Conservation (phyloP, 2,113 vertebrate genomes). For the Myrmophylax atrothorax region DNA sequence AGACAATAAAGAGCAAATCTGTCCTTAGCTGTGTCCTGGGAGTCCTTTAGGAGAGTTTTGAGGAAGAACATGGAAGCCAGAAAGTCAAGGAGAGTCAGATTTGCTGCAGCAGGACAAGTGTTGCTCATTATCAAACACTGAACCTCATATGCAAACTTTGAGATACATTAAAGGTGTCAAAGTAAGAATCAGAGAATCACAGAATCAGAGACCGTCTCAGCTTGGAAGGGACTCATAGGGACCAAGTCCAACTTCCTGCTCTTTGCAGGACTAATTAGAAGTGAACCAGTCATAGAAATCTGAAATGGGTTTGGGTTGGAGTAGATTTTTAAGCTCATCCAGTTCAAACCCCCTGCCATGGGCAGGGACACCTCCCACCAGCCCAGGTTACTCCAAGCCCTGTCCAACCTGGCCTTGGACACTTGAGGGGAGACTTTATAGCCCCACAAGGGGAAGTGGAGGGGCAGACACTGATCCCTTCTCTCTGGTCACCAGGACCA, state of each 20-base stretch:
- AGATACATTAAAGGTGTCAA: not conserved
- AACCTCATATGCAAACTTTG: not conserved
- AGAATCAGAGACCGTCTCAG: not conserved
- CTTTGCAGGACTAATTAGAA: not conserved
- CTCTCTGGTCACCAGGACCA: not conserved
- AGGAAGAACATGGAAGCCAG: not conserved
- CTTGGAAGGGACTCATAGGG: not conserved
- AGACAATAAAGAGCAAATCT: not conserved
- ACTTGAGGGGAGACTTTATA: no score
- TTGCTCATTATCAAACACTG: not conserved
- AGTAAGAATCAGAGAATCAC: not conserved
- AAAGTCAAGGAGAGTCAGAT: not conserved
- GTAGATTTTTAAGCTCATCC: not conserved
- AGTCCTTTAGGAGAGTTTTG: not conserved
- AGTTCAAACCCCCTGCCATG: not conserved
- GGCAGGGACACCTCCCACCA: not conserved
- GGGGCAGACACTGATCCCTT: not conserved
- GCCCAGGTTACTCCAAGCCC: not conserved
- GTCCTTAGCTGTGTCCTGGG: not conserved
- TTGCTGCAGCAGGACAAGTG: no score
- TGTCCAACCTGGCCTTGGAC: fast-evolving
- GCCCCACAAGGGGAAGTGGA: no score
- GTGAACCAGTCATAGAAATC: not conserved
- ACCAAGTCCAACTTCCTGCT: not conserved
- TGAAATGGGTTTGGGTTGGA: not conserved